A percentile compares a stretch with the other conserved stretches of the same genome.
These are phyloP conservation scores for Eptesicus fuscus DNA, from an alignment of 2,113 vertebrate genomes.

Conservation along the genomic window DNA sequence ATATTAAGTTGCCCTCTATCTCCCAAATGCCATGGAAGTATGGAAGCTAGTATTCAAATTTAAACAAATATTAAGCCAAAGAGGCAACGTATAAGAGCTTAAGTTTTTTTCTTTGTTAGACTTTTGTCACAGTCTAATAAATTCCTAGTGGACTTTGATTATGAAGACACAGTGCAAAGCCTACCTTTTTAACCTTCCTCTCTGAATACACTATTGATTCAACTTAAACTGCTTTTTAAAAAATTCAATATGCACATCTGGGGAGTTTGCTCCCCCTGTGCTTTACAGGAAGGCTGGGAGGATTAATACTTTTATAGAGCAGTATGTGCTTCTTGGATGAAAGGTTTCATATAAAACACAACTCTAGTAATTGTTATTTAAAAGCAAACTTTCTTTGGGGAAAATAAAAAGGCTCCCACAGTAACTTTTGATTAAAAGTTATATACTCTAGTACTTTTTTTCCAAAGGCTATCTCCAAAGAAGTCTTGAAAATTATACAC, in stretches of 20 bases:
- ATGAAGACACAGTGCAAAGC: conserved; percentile 70
- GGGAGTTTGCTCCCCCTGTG: conserved; percentile 64
- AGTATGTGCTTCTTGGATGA: conserved; percentile 57
- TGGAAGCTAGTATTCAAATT: not conserved
- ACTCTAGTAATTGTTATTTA: conserved; percentile 64
- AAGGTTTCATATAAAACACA: conserved; percentile 61
- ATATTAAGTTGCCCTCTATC: not conserved
- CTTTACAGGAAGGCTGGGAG: conserved; percentile 57
- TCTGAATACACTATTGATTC: conserved; percentile 75
- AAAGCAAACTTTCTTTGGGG: conserved; percentile 60
- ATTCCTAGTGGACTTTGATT: conserved; percentile 71
- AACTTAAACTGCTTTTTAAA: conserved; percentile 69
- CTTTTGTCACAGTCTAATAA: conserved; percentile 65
- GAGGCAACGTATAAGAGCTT: conserved; percentile 22
- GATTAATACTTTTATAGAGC: conserved; percentile 60
- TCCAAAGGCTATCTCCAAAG: not conserved
- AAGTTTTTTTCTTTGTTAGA: conserved; percentile 25
- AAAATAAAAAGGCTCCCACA: conserved; percentile 19
- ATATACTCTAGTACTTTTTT: conserved; percentile 6
- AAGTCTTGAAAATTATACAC: conserved; percentile 8
- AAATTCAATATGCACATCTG: conserved; percentile 68
- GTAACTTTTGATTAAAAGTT: conserved; percentile 72
- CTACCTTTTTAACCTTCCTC: conserved; percentile 67
- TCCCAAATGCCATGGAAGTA: not conserved
- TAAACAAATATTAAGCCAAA: not conserved